Evolutionary conservation across 2,797 vertebrate genomes (phyloP).

Genomic region (Falco peregrinus): DNA sequence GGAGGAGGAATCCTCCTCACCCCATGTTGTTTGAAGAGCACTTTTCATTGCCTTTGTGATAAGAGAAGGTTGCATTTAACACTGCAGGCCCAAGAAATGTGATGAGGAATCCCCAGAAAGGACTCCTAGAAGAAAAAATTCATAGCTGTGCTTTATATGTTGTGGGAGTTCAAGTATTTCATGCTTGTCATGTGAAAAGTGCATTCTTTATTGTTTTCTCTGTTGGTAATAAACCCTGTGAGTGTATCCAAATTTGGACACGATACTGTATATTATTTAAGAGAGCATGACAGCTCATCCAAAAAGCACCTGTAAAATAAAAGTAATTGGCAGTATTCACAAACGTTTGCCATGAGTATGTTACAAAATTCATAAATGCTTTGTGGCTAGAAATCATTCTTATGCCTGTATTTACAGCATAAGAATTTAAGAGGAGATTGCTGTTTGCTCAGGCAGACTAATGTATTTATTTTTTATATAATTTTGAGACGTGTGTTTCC

Average conservation of each 20-base stretch:
- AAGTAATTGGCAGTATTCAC: conserved; percentile 1
- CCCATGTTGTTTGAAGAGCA: not conserved
- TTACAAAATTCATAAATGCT: not conserved
- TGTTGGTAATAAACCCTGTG: not conserved
- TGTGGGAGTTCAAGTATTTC: conserved; percentile 11
- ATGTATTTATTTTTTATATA: not conserved
- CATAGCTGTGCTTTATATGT: not conserved
- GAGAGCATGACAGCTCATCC: not conserved
- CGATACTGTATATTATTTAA: conserved; percentile 9
- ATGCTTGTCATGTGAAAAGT: not conserved
- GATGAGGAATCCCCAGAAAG: conserved; percentile 1
- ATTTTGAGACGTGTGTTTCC: not conserved
- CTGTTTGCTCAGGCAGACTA: not conserved
- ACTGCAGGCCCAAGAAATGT: not conserved
- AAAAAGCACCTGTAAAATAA: not conserved
- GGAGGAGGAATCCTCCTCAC: conserved; percentile 1
- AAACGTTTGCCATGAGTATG: not conserved
- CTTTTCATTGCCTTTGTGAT: not conserved
- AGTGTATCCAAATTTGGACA: not conserved
- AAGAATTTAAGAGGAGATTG: not conserved
- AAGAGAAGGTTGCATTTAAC: not conserved
- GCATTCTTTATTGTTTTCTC: not conserved
- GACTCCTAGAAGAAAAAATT: not conserved
- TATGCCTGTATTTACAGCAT: not conserved
- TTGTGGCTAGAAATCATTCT: not conserved